Evolutionary conservation across 64 coral and sea anemone genomes (phyloP).

Genomic region (Hydrozoanthus tunicans): DNA sequence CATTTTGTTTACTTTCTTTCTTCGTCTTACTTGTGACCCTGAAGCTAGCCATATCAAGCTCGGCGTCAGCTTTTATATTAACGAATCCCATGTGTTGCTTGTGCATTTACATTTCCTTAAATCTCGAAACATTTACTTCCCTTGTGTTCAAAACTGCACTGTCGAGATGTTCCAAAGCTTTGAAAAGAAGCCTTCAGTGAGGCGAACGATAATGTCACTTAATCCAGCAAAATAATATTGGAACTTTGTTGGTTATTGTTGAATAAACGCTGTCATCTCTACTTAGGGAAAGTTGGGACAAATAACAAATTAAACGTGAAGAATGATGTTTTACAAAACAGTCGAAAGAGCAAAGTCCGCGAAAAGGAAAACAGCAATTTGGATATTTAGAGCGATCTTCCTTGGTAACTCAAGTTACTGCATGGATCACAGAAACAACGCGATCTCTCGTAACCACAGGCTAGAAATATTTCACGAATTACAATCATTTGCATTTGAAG

Average conservation of each 20-base stretch:
- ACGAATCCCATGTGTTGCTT: constrained; percentile 27
- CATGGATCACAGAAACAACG: constrained; percentile 4
- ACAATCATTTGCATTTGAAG: constrained; percentile 54
- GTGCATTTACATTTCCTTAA: constrained; percentile 25
- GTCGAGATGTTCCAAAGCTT: neutral
- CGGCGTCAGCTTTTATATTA: neutral
- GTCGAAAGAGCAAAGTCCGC: neutral
- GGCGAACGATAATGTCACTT: neutral
- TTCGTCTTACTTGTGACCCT: neutral
- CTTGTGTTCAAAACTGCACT: neutral
- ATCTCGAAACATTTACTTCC: constrained; percentile 15
- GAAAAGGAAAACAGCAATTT: neutral
- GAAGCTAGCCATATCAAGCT: constrained; percentile 4
- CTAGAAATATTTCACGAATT: constrained; percentile 44
- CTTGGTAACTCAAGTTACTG: neutral
- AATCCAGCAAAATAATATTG: constrained; percentile 28
- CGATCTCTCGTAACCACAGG: constrained; percentile 36
- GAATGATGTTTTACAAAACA: constrained; percentile 13
- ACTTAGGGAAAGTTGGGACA: constrained; percentile 10
- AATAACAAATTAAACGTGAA: constrained; percentile 14
- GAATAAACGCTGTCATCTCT: constrained; percentile 41
- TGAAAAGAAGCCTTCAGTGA: neutral
- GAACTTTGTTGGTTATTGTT: constrained; percentile 38
- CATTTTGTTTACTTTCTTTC: constrained; percentile 48
- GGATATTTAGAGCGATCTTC: neutral